Conservation (phyloP, 2,888 invertebrate species). For the Rhabditophanes sp. region DNA sequence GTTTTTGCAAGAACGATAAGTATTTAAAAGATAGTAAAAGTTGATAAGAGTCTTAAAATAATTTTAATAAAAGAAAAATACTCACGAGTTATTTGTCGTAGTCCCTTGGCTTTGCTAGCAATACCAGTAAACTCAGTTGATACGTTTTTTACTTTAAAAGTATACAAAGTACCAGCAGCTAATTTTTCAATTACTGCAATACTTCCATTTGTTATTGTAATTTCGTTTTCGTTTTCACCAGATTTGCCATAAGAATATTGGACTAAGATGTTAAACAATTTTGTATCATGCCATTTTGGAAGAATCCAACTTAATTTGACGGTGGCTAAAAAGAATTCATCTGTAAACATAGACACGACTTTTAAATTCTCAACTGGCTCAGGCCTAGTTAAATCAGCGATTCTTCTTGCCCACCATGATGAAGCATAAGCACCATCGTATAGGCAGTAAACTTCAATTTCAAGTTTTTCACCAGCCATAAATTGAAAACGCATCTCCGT, state of each 20-base stretch:
- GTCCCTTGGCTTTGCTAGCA: constrained; percentile 17
- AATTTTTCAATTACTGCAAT: constrained; percentile 22
- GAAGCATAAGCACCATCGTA: constrained; percentile 29
- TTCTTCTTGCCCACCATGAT: constrained; percentile 33
- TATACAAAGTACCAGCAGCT: constrained; percentile 26
- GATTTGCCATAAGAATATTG: constrained; percentile 24
- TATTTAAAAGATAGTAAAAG: no score
- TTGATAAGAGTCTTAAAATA: constrained; percentile 1
- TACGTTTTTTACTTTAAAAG: constrained; percentile 27
- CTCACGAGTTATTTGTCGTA: constrained; percentile 36
- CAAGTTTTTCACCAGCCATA: constrained; percentile 29
- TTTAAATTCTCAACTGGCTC: constrained; percentile 20
- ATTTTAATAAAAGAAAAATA: no score
- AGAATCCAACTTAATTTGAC: constrained; percentile 22
- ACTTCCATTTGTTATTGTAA: no score
- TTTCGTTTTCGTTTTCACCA: no score
- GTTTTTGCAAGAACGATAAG: constrained; percentile 5
- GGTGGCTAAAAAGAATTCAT: constrained; percentile 34
- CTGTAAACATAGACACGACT: constrained; percentile 19
- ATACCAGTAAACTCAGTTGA: constrained; percentile 24
- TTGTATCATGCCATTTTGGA: constrained; percentile 19
- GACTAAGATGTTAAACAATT: constrained; percentile 27
- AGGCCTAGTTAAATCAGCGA: constrained; percentile 32
- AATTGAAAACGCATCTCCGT: constrained; percentile 14
- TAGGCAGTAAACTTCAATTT: constrained; percentile 31